Base-by-base conservation (phyloP, 2,888 invertebrate genomes). In the Chaitophorus viminalis region DNA sequence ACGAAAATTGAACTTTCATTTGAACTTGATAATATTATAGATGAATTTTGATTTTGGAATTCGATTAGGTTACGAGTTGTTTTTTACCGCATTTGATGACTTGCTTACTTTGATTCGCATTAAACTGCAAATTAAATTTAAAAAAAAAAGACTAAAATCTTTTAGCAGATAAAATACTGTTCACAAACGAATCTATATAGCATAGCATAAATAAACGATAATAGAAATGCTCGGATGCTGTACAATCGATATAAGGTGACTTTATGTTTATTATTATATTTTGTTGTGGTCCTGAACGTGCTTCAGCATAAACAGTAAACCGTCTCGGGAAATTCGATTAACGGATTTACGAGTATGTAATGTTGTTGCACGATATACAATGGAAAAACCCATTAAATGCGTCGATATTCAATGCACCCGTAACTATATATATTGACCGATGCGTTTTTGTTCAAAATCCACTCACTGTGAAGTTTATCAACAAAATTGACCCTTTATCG, bases 291-390 rank as follows among this genome's bases (percentile, higher is more conserved):
- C 29, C 25, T 25, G 25, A 68, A 68, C 68, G 68, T 68, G 68
- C 68, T n/a, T 6, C n/a, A 29, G 68, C 29, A 68, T 68, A 68
- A 68, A 68, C n/a, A 68, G 68, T 68, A 68, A 68, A 68, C n/a
- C n/a, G 68, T 0, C n/a, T 68, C 68, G 11, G 11, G 29, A 25
- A 25, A n/a, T n/a, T 60, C 60, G 46, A 60, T 60, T 60, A 60
- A 8, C 25, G 21, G 25, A 21, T 60, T 54, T 60, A 60, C 6
- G n/a, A n/a, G n/a, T n/a, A n/a, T n/a, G n/a, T n/a, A n/a, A 60
- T 60, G 1, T 3, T 25, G 60, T 60, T 0, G 21, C 3, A 60
- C 60, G 21, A 25, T 21, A 18, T 18, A 60, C 17, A 52, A 14
- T 14, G 14, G 17, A 52, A 14, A 52, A 52, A 52, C 4, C 25